Conservation (phyloP, 2,113 vertebrate genomes). For the Mirounga angustirostris region DNA sequence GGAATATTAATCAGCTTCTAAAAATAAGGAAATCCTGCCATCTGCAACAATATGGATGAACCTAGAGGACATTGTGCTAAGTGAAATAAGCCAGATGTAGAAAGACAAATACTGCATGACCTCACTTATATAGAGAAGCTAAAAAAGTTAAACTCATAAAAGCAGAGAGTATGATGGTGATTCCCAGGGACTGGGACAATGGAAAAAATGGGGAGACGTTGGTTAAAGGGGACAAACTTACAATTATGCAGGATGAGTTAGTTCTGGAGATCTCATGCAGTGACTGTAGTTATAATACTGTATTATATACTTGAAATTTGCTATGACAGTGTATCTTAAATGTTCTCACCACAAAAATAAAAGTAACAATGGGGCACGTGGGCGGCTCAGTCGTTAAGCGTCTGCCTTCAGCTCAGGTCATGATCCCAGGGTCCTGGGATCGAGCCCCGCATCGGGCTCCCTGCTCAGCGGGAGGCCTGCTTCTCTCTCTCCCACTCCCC, state of each 20-base stretch:
- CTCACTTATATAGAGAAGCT: neutral
- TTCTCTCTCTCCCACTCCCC: too few relatives aligned
- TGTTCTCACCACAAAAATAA: neutral
- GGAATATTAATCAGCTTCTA: neutral
- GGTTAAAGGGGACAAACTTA: neutral
- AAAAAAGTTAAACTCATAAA: neutral
- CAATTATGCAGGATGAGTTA: neutral
- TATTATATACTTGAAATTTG: neutral
- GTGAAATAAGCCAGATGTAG: neutral
- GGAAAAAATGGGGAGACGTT: neutral
- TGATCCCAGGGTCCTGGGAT: too few relatives aligned
- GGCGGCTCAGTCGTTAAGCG: too few relatives aligned
- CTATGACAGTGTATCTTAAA: neutral
- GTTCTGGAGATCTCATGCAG: neutral
- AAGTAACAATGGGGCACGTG: neutral
- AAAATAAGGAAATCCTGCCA: neutral
- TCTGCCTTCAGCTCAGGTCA: too few relatives aligned
- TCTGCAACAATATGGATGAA: neutral
- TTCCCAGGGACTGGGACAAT: neutral
- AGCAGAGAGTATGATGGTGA: neutral
- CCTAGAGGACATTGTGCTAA: neutral
- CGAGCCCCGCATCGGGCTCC: too few relatives aligned
- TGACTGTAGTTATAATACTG: neutral
- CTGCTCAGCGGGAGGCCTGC: too few relatives aligned
- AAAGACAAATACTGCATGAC: neutral